Evolutionary conservation across 2,113 vertebrate genomes (phyloP).

Genomic region (Strigops habroptila): DNA sequence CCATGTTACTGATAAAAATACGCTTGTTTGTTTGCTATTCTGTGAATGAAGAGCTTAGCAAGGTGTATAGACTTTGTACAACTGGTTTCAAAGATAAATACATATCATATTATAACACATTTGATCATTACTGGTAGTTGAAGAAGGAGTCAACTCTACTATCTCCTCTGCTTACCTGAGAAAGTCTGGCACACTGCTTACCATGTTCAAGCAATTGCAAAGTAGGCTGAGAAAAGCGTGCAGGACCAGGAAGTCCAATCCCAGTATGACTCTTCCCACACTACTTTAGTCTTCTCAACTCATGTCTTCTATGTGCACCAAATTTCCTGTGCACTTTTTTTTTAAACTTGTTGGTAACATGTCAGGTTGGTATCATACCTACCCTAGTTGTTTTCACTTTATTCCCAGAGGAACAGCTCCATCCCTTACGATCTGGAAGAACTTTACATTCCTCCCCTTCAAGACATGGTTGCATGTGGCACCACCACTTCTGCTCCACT

Average conservation of each 20-base stretch:
- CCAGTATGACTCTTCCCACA: neutral
- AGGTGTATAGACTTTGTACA: neutral
- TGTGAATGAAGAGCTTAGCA: neutral
- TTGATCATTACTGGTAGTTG: neutral
- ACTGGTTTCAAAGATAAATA: neutral
- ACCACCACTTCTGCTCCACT: constrained; percentile 99
- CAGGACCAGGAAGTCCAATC: neutral
- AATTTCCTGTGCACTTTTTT: neutral
- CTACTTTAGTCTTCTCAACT: neutral
- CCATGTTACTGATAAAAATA: neutral
- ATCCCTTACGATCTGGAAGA: constrained; percentile 95
- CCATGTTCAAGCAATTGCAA: neutral
- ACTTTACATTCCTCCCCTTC: constrained; percentile 98
- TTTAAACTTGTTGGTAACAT: neutral
- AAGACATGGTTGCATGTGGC: constrained; percentile 97
- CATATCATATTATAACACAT: neutral
- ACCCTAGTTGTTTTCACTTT: constrained; percentile 99
- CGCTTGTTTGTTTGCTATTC: neutral
- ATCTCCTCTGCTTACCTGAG: constrained; percentile 38
- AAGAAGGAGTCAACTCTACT: neutral
- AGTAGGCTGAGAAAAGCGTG: neutral
- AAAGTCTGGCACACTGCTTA: constrained; percentile 1
- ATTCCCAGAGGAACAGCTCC: constrained; percentile 96
- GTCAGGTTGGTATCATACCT: constrained; percentile 51
- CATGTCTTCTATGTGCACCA: neutral